These are phyloP conservation scores for Callocephalon fimbriatum DNA, from an alignment of 2,113 vertebrate species.

Conservation along the genomic window DNA sequence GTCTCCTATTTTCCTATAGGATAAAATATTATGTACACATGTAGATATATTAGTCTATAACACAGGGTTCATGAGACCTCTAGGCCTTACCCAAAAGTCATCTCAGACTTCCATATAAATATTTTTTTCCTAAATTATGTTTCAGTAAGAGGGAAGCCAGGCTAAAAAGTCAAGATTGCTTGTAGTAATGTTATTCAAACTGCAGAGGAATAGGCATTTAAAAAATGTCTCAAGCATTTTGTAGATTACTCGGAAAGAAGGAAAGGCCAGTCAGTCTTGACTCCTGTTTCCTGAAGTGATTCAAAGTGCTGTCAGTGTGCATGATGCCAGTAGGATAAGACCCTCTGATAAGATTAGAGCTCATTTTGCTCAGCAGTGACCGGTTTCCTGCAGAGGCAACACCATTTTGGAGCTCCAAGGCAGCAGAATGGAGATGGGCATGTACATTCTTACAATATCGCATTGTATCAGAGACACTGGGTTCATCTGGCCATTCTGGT, in stretches of 20 bases:
- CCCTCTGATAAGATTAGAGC: neutral
- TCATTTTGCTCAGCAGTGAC: neutral
- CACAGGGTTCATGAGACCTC: too few relatives aligned
- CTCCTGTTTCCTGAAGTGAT: neutral
- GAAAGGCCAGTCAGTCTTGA: neutral
- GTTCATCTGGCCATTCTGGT: neutral
- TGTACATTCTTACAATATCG: fast-evolving
- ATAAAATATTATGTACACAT: too few relatives aligned
- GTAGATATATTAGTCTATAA: too few relatives aligned
- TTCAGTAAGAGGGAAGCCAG: too few relatives aligned
- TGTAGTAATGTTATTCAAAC: too few relatives aligned
- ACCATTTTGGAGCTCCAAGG: fast-evolving
- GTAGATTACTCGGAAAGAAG: neutral
- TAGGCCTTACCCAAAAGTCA: too few relatives aligned
- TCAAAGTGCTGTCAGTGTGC: neutral
- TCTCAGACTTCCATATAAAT: too few relatives aligned
- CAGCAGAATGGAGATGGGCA: neutral
- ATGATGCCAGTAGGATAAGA: neutral
- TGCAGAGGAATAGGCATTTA: too few relatives aligned
- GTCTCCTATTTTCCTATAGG: too few relatives aligned
- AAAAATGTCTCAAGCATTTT: neutral
- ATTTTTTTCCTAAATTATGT: too few relatives aligned
- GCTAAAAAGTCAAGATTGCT: too few relatives aligned
- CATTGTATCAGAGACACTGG: fast-evolving
- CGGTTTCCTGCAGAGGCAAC: neutral